A percentile compares a stretch with the other conserved stretches of the same genome.
phyloP scores from a whole-genome alignment of 2,113 vertebrate genomes.

The Callopanchax toddi region DNA sequence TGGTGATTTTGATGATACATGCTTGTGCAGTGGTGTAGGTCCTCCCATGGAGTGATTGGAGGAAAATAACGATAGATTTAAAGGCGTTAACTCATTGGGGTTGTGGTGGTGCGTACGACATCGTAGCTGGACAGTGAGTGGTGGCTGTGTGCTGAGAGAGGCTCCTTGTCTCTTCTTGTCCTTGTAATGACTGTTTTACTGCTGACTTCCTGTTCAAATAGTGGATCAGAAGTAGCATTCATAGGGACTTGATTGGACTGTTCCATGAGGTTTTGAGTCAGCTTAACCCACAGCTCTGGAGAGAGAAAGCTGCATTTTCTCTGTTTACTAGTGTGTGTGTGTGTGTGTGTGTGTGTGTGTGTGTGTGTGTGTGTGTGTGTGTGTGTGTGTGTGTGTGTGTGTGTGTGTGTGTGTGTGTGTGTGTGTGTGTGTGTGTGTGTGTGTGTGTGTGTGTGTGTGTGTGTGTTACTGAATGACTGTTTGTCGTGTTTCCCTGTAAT shows the following conservation, averaged over 20 bases:
- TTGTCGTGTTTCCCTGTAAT: constrained; percentile 51
- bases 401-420: constrained; percentile 41
- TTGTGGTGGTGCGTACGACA: constrained; percentile 25
- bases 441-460: constrained; percentile 41
- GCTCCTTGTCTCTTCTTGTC: constrained; percentile 53
- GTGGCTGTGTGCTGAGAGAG: constrained; percentile 55
- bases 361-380: constrained; percentile 42
- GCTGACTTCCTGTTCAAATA: constrained; percentile 63
- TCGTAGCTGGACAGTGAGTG: constrained; percentile 42
- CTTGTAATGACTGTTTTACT: constrained; percentile 62
- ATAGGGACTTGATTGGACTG: constrained; percentile 56
- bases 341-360: constrained; percentile 39
- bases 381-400: constrained; percentile 34
- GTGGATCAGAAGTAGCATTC: constrained; percentile 66
- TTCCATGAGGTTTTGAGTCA: constrained; percentile 65
- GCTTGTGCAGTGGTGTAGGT: constrained; percentile 11
- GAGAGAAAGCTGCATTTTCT: constrained; percentile 42
- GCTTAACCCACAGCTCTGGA: constrained; percentile 63
- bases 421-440: constrained; percentile 33
- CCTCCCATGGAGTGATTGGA: constrained; percentile 10
- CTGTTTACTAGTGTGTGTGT: constrained; percentile 39
- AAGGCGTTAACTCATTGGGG: constrained; percentile 16
- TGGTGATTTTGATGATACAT: constrained; percentile 15
- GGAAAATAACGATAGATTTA: constrained; percentile 23
- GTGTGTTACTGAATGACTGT: constrained; percentile 34